phyloP scores from a whole-genome alignment of 2,888 invertebrate genomes.

The Cryptus armator region DNA sequence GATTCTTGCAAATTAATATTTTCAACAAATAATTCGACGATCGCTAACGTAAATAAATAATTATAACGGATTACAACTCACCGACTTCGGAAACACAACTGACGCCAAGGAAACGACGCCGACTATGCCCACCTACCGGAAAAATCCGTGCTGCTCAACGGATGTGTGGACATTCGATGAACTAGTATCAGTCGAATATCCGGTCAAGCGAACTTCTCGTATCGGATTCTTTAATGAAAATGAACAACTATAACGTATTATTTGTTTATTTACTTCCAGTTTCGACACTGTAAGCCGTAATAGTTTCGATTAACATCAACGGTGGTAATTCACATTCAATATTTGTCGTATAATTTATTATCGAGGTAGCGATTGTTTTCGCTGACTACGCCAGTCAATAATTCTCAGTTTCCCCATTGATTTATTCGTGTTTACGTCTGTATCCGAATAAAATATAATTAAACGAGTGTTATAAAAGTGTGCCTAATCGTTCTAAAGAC shows the following conservation, averaged over 20 bases:
- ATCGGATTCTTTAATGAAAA: not conserved
- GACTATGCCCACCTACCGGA: slow-evolving; percentile 50
- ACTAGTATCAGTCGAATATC: slow-evolving; percentile 5
- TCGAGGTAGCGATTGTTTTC: not conserved
- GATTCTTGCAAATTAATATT: slow-evolving; percentile 15
- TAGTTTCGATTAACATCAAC: not conserved
- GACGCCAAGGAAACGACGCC: slow-evolving; percentile 65
- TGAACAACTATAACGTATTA: not conserved
- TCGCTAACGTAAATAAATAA: slow-evolving; percentile 45
- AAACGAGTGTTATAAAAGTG: not conserved
- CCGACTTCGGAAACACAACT: slow-evolving; percentile 64
- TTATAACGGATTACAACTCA: slow-evolving; percentile 66
- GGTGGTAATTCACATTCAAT: not conserved
- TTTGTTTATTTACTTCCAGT: not conserved
- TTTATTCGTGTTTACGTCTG: not conserved
- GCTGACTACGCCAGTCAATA: slow-evolving; percentile 21
- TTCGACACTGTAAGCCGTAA: not conserved
- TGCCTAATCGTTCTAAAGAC: not conserved
- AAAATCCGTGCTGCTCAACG: slow-evolving; percentile 50
- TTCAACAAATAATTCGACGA: slow-evolving; percentile 47
- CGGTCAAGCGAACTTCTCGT: slow-evolving; percentile 48
- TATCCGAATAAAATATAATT: slow-evolving; percentile 7
- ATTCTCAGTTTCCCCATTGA: not conserved
- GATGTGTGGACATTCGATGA: slow-evolving; percentile 42
- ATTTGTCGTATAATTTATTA: not conserved